These are phyloP conservation scores for Zaprionus obscuricornis DNA, from an alignment of 2,888 invertebrate genomes.

Conservation along the genomic window DNA sequence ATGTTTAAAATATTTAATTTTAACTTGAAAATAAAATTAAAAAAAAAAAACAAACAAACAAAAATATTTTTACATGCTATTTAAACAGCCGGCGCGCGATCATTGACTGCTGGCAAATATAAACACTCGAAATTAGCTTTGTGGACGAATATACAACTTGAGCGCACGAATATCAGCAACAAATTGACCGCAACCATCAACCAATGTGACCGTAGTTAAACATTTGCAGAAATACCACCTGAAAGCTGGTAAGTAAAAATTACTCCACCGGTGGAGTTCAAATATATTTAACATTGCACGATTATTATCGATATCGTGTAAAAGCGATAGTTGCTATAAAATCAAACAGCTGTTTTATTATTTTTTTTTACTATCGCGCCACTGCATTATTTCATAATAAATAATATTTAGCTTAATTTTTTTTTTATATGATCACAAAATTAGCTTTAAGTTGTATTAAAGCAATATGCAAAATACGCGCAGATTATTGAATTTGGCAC, in stretches of 20 bases:
- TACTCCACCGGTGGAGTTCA: background rate
- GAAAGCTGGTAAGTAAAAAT: background rate
- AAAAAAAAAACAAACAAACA: background rate
- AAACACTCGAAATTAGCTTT: no score
- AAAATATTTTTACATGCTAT: slow-evolving; percentile 27
- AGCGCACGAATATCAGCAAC: slow-evolving; percentile 36
- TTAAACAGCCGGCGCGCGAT: slow-evolving; percentile 51
- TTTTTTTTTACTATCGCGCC: no score
- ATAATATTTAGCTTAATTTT: background rate
- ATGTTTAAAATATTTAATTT: slow-evolving; percentile 7
- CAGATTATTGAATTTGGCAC: slow-evolving; percentile 36
- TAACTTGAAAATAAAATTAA: background rate
- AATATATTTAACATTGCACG: background rate
- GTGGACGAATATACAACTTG: no score
- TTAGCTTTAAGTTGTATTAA: slow-evolving; percentile 33
- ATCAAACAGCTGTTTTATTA: no score
- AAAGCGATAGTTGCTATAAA: no score
- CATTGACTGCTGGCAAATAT: no score
- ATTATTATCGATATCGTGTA: no score
- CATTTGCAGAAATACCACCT: slow-evolving; percentile 8
- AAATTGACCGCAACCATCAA: slow-evolving; percentile 22
- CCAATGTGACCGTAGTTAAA: slow-evolving; percentile 23
- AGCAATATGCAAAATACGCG: slow-evolving; percentile 48
- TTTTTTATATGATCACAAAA: slow-evolving; percentile 8
- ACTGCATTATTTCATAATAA: slow-evolving; percentile 49